Conservation (phyloP, 1,140 invertebrate genomes). For the Drosophila repletoides region DNA sequence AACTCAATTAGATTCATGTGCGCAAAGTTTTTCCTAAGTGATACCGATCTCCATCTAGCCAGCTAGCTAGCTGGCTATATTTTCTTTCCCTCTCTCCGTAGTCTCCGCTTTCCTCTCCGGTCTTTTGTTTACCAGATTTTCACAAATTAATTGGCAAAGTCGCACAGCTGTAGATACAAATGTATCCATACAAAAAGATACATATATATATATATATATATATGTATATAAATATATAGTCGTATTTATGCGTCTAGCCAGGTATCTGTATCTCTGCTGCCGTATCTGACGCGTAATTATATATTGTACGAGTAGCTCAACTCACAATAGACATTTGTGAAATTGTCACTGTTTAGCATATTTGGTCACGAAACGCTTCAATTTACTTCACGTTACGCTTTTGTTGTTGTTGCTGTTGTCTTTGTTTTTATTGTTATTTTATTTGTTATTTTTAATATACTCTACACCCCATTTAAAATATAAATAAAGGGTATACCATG, state of each 20-base stretch:
- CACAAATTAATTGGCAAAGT: conserved; percentile 77
- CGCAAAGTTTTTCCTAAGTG: conserved; percentile 47
- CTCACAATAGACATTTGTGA: conserved; percentile 75
- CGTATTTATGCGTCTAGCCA: no score
- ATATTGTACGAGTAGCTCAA: conserved; percentile 43
- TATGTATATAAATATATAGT: no score
- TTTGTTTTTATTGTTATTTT: conserved; percentile 1
- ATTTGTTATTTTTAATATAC: conserved; percentile 37
- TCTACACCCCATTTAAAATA: no score
- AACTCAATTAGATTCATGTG: conserved; percentile 71
- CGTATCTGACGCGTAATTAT: conserved; percentile 61
- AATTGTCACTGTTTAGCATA: conserved; percentile 80
- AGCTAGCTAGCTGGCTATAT: neutral
- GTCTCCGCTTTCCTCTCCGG: neutral
- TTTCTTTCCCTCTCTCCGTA: neutral
- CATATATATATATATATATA: conserved; percentile 14
- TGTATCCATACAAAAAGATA: conserved; percentile 38
- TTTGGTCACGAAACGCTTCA: conserved; percentile 75
- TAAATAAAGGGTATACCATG: no score
- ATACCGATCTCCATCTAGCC: conserved; percentile 35
- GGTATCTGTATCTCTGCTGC: neutral
- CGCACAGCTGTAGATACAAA: conserved; percentile 52
- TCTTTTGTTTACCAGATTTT: conserved; percentile 59
- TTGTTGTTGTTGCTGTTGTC: conserved; percentile 23
- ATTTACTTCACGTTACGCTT: conserved; percentile 51